A percentile compares a stretch with the other conserved stretches of the same genome.
These are phyloP conservation scores for Salvelinus alpinus DNA, from an alignment of 2,113 vertebrate genomes.

Conservation along the genomic window DNA sequence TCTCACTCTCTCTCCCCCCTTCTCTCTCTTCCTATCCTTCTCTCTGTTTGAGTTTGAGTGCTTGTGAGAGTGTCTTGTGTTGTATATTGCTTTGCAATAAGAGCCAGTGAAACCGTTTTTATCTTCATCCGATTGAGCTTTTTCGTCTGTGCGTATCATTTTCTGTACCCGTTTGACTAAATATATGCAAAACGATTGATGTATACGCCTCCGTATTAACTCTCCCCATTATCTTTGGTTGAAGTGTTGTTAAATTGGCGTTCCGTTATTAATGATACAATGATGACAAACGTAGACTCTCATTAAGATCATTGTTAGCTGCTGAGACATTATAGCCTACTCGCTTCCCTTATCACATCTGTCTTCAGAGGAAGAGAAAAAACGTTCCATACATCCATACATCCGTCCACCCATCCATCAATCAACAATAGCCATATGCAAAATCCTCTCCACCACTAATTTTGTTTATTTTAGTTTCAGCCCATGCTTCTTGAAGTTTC, in stretches of 20 bases:
- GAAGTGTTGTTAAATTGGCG: conserved; percentile 31
- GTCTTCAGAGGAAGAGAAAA: background rate
- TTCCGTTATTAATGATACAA: conserved; percentile 38
- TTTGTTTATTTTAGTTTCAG: background rate
- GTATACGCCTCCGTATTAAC: background rate
- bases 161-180: conserved; percentile 6
- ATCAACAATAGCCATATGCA: conserved; percentile 5
- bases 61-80: conserved; percentile 38
- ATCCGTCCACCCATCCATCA: conserved; percentile 16
- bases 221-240: conserved; percentile 4
- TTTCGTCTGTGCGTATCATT: conserved; percentile 1
- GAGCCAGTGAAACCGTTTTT: background rate
- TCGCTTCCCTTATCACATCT: background rate
- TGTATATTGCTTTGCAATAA: conserved; percentile 27
- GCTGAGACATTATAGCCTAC: background rate
- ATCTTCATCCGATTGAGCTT: background rate
- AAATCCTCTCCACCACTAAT: background rate
- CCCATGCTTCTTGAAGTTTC: conserved; percentile 57
- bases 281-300: conserved; percentile 31
- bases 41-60: conserved; percentile 57
- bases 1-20: conserved; percentile 20
- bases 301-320: conserved; percentile 19
- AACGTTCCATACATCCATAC: conserved; percentile 30
- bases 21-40: conserved; percentile 35
- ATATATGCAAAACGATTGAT: conserved; percentile 12